These are phyloP conservation scores for Scaptomyza parva DNA, from an alignment of 2,888 invertebrate species.

Conservation along the genomic window DNA sequence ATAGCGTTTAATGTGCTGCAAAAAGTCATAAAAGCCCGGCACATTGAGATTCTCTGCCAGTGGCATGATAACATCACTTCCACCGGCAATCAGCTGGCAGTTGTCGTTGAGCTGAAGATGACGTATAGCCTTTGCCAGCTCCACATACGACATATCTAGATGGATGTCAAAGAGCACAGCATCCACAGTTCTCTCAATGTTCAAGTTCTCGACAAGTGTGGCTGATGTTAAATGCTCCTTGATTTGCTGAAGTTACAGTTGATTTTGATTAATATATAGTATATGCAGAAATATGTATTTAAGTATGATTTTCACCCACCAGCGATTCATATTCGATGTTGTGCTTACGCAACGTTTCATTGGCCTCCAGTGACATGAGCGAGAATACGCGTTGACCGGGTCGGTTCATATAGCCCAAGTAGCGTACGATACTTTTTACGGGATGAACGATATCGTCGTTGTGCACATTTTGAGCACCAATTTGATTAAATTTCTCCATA, in stretches of 20 bases:
- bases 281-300: not conserved
- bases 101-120: slow-evolving; percentile 85
- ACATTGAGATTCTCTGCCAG: slow-evolving; percentile 73
- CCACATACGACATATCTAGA: slow-evolving; percentile 83
- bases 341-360: slow-evolving; percentile 80
- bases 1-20: slow-evolving; percentile 70
- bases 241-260: slow-evolving; percentile 50
- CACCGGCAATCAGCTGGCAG: slow-evolving; percentile 84
- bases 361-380: slow-evolving; percentile 82
- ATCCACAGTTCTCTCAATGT: slow-evolving; percentile 77
- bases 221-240: slow-evolving; percentile 67
- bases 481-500: slow-evolving; percentile 67
- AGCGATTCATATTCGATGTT: slow-evolving; percentile 84
- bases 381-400: slow-evolving; percentile 85
- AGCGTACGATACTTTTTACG: slow-evolving; percentile 84
- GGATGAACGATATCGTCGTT: slow-evolving; percentile 84
- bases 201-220: slow-evolving; percentile 52
- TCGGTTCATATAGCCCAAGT: slow-evolving; percentile 84
- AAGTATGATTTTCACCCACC: slow-evolving; percentile 66
- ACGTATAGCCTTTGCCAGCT: slow-evolving; percentile 83
- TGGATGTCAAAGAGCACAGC: slow-evolving; percentile 86
- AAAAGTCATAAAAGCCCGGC: slow-evolving; percentile 76
- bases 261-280: not conserved
- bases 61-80: slow-evolving; percentile 81
- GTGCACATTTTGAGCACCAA: slow-evolving; percentile 63